Evolutionary conservation across 2,888 invertebrate species (phyloP).

Genomic region (Pyrocoelia pectoralis): DNA sequence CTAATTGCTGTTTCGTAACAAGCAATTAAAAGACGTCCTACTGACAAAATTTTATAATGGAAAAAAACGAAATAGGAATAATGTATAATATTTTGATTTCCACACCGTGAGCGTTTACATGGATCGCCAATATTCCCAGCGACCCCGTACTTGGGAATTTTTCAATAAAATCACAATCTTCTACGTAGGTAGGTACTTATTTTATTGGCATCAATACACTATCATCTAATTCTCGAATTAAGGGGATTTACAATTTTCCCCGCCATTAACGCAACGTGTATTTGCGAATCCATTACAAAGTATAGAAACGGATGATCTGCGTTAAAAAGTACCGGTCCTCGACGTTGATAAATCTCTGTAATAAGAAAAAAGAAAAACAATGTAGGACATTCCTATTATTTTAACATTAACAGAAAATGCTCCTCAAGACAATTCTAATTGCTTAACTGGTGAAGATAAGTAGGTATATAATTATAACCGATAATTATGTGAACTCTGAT

Average conservation of each 20-base stretch:
- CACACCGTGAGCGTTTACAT: no score
- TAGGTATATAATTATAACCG: constrained; percentile 45
- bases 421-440: constrained; percentile 27
- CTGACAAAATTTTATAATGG: no score
- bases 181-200: neutral
- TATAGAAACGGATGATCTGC: constrained; percentile 86
- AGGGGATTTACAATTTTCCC: constrained; percentile 85
- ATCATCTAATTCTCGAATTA: constrained; percentile 79
- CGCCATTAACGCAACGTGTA: constrained; percentile 81
- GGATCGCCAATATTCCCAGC: no score
- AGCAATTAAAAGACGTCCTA: no score
- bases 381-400: neutral
- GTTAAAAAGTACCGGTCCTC: constrained; percentile 72
- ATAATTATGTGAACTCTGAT: constrained; percentile 40
- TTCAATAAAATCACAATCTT: no score
- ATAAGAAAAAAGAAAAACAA: constrained; percentile 15
- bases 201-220: neutral
- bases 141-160: no score
- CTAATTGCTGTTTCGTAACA: no score
- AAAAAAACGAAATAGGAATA: no score
- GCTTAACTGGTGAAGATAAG: constrained; percentile 32
- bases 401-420: neutral
- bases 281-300: constrained; percentile 83
- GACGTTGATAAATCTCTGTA: constrained; percentile 59
- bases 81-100: no score